phyloP scores from a whole-genome alignment of 2,113 vertebrate species.

The Entomyzon cyanotis region DNA sequence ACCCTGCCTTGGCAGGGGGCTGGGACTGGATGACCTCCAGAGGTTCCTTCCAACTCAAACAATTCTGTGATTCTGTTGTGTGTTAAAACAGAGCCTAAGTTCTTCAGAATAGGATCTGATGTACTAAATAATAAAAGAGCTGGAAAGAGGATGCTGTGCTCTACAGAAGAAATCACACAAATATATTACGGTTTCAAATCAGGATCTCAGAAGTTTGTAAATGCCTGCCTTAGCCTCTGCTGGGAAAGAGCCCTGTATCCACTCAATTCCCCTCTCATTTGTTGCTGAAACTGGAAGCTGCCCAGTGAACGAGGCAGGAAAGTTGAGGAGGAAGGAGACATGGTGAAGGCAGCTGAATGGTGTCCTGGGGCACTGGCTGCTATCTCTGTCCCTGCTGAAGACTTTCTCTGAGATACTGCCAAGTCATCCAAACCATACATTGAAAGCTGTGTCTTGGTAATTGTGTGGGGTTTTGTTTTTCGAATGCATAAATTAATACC shows the following conservation, averaged over 20 bases:
- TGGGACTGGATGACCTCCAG: background rate
- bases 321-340: conserved; percentile 34
- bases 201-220: background rate
- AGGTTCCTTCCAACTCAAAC: background rate
- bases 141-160: background rate
- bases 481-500: conserved; percentile 37
- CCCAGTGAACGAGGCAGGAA: conserved; percentile 4
- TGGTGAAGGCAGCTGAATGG: conserved; percentile 48
- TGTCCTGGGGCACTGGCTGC: conserved; percentile 44
- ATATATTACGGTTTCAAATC: background rate
- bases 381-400: conserved; percentile 16
- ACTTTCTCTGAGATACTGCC: conserved; percentile 33
- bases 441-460: background rate
- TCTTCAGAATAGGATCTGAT: background rate
- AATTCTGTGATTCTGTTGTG: background rate
- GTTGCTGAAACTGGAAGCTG: conserved; percentile 9
- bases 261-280: background rate
- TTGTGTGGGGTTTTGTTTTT: conserved; percentile 17
- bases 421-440: conserved; percentile 37
- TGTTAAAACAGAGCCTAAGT: background rate
- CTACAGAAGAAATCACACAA: background rate
- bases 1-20: background rate
- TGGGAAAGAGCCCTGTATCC: background rate
- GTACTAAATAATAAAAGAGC: background rate
- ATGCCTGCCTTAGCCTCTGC: background rate